Percentiles rank a stretch among this genome's conserved stretches.
These are phyloP conservation scores for Agrypnus murinus DNA, from an alignment of 2,888 invertebrate genomes.

Conservation along the genomic window DNA sequence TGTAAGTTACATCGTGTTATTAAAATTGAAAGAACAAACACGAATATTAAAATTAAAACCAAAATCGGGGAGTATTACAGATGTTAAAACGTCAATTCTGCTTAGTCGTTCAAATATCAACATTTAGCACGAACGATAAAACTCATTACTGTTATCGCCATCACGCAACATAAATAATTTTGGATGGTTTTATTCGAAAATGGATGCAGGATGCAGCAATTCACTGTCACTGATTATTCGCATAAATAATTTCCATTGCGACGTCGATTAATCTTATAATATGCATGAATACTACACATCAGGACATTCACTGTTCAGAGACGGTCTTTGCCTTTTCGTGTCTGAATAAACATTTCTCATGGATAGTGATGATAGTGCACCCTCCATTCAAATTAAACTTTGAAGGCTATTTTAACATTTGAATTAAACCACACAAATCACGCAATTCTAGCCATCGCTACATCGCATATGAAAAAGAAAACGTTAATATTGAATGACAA, in stretches of 20 bases:
- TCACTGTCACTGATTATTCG: conserved; percentile 59
- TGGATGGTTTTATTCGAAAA: conserved; percentile 64
- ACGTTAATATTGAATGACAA: too few species aligned
- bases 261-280: conserved; percentile 45
- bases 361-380: not conserved
- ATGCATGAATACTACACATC: conserved; percentile 12
- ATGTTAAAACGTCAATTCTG: conserved; percentile 50
- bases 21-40: conserved; percentile 28
- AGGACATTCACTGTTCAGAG: not conserved
- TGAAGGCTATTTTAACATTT: not conserved
- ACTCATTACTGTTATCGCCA: conserved; percentile 64
- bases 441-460: not conserved
- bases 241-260: conserved; percentile 57
- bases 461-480: too few species aligned
- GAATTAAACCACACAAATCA: not conserved
- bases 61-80: conserved; percentile 11
- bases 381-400: conserved; percentile 7
- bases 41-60: conserved; percentile 32
- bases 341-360: conserved; percentile 20
- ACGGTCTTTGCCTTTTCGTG: conserved; percentile 16
- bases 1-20: not conserved
- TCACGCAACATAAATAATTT: conserved; percentile 66
- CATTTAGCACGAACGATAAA: conserved; percentile 60
- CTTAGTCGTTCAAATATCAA: conserved; percentile 54
- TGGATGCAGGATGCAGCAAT: conserved; percentile 61